phyloP scores from a whole-genome alignment of 2,888 invertebrate genomes.

The Melieria omissa region DNA sequence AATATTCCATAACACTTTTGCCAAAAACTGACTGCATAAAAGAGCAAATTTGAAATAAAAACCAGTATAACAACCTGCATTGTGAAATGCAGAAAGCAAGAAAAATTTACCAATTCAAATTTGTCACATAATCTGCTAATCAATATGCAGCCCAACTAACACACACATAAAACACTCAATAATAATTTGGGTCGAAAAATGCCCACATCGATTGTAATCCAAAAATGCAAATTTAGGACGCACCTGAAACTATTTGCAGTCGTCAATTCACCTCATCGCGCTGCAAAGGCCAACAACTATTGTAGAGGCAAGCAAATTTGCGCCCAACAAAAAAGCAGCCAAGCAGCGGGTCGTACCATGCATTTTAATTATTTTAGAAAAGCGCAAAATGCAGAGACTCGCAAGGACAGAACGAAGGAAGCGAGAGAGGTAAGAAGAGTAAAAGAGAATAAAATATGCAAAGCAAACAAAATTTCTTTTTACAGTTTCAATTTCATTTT shows the following conservation, averaged over 20 bases:
- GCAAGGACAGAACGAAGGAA: too few species aligned
- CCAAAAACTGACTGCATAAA: too few species aligned
- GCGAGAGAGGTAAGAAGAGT: too few species aligned
- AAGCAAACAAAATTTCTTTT: constrained; percentile 9
- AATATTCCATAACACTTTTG: too few species aligned
- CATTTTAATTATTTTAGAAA: constrained; percentile 16
- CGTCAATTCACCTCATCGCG: not conserved
- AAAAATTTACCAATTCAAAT: not conserved
- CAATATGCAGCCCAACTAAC: too few species aligned
- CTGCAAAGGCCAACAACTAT: too few species aligned
- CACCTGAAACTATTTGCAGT: constrained; percentile 21
- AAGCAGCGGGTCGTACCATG: constrained; percentile 31
- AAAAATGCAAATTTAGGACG: constrained; percentile 2
- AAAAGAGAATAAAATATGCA: too few species aligned
- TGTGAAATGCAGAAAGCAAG: not conserved
- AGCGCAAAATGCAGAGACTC: too few species aligned
- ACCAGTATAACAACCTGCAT: not conserved
- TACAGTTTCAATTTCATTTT: constrained; percentile 23
- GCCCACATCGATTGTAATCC: constrained; percentile 4
- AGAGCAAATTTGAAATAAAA: too few species aligned
- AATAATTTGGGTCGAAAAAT: not conserved
- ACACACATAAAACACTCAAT: not conserved
- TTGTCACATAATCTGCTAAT: too few species aligned
- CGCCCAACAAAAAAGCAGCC: constrained; percentile 30
- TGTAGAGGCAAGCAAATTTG: constrained; percentile 1